phyloP scores from a whole-genome alignment of 2,797 vertebrate species.

The Halcyon leucocephala region DNA sequence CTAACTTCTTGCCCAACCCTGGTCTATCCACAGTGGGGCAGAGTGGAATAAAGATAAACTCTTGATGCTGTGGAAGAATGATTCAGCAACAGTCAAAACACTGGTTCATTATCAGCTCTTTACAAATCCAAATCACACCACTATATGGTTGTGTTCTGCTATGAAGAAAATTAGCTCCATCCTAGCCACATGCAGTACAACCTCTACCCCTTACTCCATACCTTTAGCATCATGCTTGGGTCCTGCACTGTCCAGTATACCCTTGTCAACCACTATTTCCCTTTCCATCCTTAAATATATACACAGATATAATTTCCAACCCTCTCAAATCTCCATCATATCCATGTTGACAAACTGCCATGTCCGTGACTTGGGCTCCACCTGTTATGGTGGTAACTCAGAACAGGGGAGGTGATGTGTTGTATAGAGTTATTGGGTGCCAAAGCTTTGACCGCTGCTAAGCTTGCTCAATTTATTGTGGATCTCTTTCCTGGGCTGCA shows the following conservation, averaged over 20 bases:
- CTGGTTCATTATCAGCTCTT: neutral
- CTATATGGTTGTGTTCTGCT: neutral
- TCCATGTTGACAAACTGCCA: no score
- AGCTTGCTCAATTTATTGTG: no score
- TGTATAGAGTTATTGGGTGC: no score
- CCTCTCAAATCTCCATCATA: no score
- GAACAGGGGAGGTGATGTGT: no score
- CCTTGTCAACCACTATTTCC: neutral
- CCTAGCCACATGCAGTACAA: neutral
- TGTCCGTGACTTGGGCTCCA: no score
- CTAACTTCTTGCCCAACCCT: neutral
- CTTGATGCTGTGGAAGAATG: neutral
- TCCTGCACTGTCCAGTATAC: neutral
- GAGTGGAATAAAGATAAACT: neutral
- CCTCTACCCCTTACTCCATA: neutral
- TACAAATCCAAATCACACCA: neutral
- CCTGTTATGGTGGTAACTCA: no score
- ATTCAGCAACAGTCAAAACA: neutral
- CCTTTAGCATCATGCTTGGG: neutral
- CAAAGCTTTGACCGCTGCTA: no score
- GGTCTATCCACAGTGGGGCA: neutral
- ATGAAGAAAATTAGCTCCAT: neutral
- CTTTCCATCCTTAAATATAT: neutral
- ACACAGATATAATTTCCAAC: no score
- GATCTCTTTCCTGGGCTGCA: no score